Evolutionary conservation across 2,113 vertebrate genomes (phyloP).

Genomic region (Dicrurus megarhynchus): DNA sequence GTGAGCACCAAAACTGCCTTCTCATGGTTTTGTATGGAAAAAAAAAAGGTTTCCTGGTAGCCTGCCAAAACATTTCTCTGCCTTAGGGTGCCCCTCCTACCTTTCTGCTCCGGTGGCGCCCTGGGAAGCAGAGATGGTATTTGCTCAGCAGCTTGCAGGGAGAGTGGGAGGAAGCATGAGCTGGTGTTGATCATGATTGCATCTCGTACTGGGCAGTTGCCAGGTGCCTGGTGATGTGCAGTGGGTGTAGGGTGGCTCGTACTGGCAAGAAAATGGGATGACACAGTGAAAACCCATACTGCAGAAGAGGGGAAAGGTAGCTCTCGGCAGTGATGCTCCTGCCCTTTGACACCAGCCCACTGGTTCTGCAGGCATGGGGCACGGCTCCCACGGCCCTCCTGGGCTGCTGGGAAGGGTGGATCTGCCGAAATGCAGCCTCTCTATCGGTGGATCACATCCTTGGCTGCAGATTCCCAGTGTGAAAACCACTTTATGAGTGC

Average conservation of each 20-base stretch:
- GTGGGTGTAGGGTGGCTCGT: background rate
- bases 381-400: fast-evolving
- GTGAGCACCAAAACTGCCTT: background rate
- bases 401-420: background rate
- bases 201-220: background rate
- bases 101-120: background rate
- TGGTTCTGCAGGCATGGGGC: background rate
- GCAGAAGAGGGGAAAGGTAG: background rate
- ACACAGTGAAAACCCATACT: background rate
- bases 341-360: background rate
- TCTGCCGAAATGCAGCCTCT: background rate
- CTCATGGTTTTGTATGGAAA: background rate
- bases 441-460: fast-evolving
- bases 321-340: background rate
- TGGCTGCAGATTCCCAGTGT: background rate
- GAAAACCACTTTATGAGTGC: background rate
- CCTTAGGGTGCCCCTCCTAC: background rate
- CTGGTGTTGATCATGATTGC: background rate
- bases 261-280: background rate
- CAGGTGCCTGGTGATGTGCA: background rate
- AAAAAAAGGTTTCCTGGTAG: background rate
- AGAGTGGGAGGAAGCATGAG: background rate
- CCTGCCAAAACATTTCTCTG: background rate
- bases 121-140: background rate
- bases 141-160: background rate